phyloP scores from a whole-genome alignment of 2,888 invertebrate species.

The Gymnosoma rotundatum region DNA sequence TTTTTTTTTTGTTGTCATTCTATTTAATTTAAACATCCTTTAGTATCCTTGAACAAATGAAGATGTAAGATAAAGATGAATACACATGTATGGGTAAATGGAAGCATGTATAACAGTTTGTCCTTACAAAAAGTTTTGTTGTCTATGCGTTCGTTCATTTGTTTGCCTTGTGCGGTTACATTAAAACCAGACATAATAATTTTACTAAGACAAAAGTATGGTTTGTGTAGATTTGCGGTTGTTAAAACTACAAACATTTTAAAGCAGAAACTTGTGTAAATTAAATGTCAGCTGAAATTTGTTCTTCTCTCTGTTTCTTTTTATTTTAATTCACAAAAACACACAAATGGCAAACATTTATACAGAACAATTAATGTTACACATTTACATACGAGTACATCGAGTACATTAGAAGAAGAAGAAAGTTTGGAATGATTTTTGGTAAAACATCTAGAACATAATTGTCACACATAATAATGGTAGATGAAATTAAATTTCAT shows the following conservation, averaged over 20 bases:
- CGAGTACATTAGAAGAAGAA: background rate
- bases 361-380: background rate
- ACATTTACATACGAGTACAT: conserved; percentile 2
- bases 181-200: conserved; percentile 61
- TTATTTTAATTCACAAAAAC: background rate
- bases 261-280: conserved; percentile 68
- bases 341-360: conserved; percentile 6
- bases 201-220: conserved; percentile 45
- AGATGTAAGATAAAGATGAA: conserved; percentile 41
- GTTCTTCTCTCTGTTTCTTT: conserved; percentile 10
- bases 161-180: conserved; percentile 55
- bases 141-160: background rate
- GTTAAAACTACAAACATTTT: conserved; percentile 63
- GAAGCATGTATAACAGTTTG: background rate
- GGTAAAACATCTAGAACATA: conserved; percentile 47
- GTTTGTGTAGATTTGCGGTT: conserved; percentile 62
- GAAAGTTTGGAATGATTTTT: conserved; percentile 29
- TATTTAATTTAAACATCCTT: conserved; percentile 49
- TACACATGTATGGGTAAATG: conserved; percentile 1
- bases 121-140: background rate
- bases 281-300: conserved; percentile 68
- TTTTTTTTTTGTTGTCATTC: background rate
- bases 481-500: conserved; percentile 35
- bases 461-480: conserved; percentile 63
- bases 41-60: conserved; percentile 60